A percentile compares a stretch with the other conserved stretches of the same genome.
phyloP scores from a whole-genome alignment of 1,140 invertebrate species.

The Ylistrum balloti region DNA sequence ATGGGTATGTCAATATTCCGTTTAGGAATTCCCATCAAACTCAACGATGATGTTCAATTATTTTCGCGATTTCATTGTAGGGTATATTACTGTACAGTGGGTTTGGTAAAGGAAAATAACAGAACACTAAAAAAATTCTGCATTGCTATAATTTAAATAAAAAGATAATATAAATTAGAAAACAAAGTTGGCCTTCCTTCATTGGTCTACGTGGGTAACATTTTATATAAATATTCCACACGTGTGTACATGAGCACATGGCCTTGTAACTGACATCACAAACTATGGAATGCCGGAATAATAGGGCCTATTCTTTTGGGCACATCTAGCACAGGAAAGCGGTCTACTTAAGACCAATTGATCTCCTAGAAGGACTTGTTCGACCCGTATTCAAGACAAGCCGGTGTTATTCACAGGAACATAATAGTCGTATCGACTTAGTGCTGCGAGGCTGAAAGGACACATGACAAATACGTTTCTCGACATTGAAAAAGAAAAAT shows the following conservation, averaged over 20 bases:
- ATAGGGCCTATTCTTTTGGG: not conserved
- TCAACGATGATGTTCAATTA: too few relatives aligned
- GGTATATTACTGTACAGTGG: too few relatives aligned
- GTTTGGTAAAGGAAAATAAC: too few relatives aligned
- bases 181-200: too few relatives aligned
- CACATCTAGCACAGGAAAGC: not conserved
- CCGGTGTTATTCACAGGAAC: not conserved
- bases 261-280: conserved; percentile 16
- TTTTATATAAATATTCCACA: not conserved
- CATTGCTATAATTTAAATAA: too few relatives aligned
- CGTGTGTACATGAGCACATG: not conserved
- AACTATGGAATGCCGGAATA: not conserved
- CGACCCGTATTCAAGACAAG: not conserved
- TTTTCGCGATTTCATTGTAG: too few relatives aligned
- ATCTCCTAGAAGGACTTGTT: not conserved
- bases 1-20: too few relatives aligned
- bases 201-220: not conserved
- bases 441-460: conserved; percentile 5
- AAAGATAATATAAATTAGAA: too few relatives aligned
- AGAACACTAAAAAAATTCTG: too few relatives aligned
- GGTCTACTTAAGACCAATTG: conserved; percentile 8
- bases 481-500: conserved; percentile 1
- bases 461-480: conserved; percentile 9
- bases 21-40: too few relatives aligned
- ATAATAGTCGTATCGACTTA: conserved; percentile 26